A percentile compares a stretch with the other conserved stretches of the same genome.
Conservation (phyloP, 2,797 vertebrate genomes). For the Danio jaintianensis region DNA sequence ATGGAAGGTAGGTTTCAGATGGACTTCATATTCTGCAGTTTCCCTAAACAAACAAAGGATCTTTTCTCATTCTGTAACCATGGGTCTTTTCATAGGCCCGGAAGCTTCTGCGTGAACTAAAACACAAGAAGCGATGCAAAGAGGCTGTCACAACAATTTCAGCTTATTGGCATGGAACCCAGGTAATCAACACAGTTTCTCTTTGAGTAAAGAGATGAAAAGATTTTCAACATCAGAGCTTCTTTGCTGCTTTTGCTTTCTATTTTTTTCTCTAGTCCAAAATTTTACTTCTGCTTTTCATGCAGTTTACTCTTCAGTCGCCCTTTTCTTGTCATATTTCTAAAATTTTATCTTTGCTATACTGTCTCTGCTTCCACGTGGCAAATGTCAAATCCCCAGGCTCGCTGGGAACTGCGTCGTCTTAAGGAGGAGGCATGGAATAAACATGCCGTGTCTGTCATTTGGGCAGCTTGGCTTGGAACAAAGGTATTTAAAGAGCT, state of each 20-base stretch:
- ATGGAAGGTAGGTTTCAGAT: constrained; percentile 88
- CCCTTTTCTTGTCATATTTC: constrained; percentile 43
- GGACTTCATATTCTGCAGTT: not conserved
- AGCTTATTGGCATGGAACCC: constrained; percentile 94
- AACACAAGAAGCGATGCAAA: constrained; percentile 91
- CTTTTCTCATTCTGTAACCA: not conserved
- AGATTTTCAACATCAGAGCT: constrained; percentile 50
- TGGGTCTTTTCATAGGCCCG: constrained; percentile 80
- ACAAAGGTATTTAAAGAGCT: constrained; percentile 91
- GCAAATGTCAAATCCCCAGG: constrained; percentile 79
- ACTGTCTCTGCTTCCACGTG: constrained; percentile 56
- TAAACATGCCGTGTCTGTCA: constrained; percentile 96
- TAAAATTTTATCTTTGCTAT: constrained; percentile 51
- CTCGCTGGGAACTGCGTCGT: constrained; percentile 93
- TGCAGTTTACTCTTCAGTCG: constrained; percentile 37
- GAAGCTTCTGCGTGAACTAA: constrained; percentile 91
- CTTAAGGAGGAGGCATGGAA: constrained; percentile 95
- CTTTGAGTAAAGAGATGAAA: constrained; percentile 1
- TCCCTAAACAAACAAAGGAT: not conserved
- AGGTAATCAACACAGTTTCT: constrained; percentile 78
- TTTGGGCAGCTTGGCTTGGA: constrained; percentile 99
- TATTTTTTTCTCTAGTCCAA: constrained; percentile 64
- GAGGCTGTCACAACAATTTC: constrained; percentile 92
- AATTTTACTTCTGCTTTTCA: constrained; percentile 64
- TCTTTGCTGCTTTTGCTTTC: constrained; percentile 63